Evolutionary conservation across 2,888 invertebrate genomes (phyloP).

Genomic region (Macaria notata): DNA sequence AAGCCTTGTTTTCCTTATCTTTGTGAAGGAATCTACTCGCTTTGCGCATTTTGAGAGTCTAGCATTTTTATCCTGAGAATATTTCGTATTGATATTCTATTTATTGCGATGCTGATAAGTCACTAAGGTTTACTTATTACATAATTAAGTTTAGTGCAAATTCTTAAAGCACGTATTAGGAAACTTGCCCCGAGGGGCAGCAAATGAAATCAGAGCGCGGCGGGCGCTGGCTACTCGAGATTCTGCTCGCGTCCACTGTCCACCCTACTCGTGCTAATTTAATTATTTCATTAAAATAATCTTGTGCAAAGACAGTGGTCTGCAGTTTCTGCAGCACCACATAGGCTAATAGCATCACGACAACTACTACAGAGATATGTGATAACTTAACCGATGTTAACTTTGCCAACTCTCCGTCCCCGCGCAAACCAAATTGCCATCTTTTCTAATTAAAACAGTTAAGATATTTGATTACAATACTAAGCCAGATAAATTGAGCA

Average conservation of each 20-base stretch:
- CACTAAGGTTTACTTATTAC: constrained; percentile 14
- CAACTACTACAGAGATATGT: constrained; percentile 40
- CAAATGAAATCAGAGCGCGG: constrained; percentile 59
- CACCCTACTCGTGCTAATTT: constrained; percentile 63
- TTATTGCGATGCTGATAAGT: constrained; percentile 41
- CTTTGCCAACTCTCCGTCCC: constrained; percentile 26
- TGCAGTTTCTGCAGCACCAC: constrained; percentile 46
- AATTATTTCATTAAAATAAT: constrained; percentile 75
- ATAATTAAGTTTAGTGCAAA: constrained; percentile 16
- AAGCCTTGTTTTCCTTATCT: constrained; percentile 63
- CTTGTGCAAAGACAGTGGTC: constrained; percentile 57
- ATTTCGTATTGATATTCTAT: constrained; percentile 46
- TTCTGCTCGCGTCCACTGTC: constrained; percentile 62
- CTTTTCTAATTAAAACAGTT: constrained; percentile 31
- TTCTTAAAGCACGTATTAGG: constrained; percentile 35
- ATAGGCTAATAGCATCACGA: constrained; percentile 52
- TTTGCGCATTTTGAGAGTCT: constrained; percentile 41
- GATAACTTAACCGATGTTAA: constrained; percentile 37
- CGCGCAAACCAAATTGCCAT: constrained; percentile 17
- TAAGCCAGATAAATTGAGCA: constrained; percentile 44
- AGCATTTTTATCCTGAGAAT: constrained; percentile 42
- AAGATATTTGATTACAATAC: constrained; percentile 40
- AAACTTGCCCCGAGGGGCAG: constrained; percentile 36
- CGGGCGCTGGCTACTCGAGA: constrained; percentile 53
- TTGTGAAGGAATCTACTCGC: constrained; percentile 48